Base-by-base conservation (phyloP, 2,888 invertebrate species). In the Leptogaster cylindrica region DNA sequence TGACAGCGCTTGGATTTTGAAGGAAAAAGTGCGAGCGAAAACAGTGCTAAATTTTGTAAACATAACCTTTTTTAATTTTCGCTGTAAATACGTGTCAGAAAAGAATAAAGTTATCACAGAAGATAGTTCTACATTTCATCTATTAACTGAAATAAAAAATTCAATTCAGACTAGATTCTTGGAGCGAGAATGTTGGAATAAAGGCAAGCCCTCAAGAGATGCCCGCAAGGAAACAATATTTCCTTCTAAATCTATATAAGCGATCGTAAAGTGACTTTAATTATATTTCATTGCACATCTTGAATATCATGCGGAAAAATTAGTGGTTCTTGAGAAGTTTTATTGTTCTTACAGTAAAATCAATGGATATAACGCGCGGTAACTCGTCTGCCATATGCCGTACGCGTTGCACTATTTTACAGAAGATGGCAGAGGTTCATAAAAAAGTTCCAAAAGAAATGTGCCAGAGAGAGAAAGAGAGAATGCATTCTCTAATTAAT, bases 361-460 rank as follows among this genome's bases (percentile, higher is more conserved):
- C 76, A 76, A 76, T 75, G 75, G 72, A 73, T 71, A 73, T 75
- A 73, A 74, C 74, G 75, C 74, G 73, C 76, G 73, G 73, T 73
- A 74, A 73, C 71, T 72, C 73, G 75, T 73, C 75, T 74, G 73
- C 74, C 74, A 73, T 73, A 73, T 72, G 72, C 72, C 71, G 71
- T 70, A 67, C 61, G 72, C 65, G 65, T 64, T 36, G 28, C 12
- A 46, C 70, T 68, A 68, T 10, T 48, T 14, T 44, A 18, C 61
- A 33, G 63, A 48, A 68, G 70, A 66, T 66, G 70, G 65, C 70
- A 36, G 36, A 39, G 67, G n/a, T n/a, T n/a, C n/a, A n/a, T n/a
- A n/a, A n/a, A n/a, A n/a, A n/a, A n/a, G n/a, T n/a, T n/a, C n/a
- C n/a, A n/a, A 61, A 23, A 23, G 50, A 46, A 18, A 20, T 41